phyloP scores from a whole-genome alignment of 2,113 vertebrate genomes.

The Calidris pugnax region DNA sequence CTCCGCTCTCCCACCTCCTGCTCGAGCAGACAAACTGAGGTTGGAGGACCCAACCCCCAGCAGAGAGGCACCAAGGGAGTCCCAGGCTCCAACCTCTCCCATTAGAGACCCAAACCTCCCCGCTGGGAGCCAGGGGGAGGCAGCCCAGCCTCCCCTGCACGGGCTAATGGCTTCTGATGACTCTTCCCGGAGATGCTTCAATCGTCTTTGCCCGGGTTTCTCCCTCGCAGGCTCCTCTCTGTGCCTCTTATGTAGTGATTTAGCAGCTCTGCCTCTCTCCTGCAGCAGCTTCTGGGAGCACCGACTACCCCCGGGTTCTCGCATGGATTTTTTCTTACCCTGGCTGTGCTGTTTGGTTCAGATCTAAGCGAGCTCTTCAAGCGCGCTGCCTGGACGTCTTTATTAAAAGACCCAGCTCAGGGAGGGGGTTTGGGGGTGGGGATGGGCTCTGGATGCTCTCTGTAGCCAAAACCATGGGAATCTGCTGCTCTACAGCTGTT shows the following conservation, averaged over 20 bases:
- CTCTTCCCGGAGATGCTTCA: neutral
- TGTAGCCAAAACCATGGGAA: slow-evolving; percentile 41
- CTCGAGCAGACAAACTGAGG: neutral
- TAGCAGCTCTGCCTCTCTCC: neutral
- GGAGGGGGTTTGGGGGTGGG: neutral
- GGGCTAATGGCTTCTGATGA: neutral
- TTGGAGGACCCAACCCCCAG: accelerated
- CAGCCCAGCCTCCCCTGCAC: accelerated
- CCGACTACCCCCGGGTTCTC: neutral
- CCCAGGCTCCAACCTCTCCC: neutral
- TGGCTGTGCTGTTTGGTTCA: neutral
- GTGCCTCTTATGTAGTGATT: accelerated
- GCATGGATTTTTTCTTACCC: neutral
- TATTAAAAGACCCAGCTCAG: neutral
- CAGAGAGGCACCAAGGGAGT: neutral
- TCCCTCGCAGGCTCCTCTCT: neutral
- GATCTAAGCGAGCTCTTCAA: neutral
- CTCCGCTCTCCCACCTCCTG: neutral
- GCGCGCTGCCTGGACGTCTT: neutral
- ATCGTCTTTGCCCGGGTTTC: neutral
- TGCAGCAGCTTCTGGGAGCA: neutral
- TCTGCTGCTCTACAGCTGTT: slow-evolving; percentile 48
- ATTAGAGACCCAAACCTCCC: neutral
- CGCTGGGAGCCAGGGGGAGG: neutral
- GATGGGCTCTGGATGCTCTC: neutral